Conservation (phyloP, 2,797 vertebrate species). For the Falco columbarius region DNA sequence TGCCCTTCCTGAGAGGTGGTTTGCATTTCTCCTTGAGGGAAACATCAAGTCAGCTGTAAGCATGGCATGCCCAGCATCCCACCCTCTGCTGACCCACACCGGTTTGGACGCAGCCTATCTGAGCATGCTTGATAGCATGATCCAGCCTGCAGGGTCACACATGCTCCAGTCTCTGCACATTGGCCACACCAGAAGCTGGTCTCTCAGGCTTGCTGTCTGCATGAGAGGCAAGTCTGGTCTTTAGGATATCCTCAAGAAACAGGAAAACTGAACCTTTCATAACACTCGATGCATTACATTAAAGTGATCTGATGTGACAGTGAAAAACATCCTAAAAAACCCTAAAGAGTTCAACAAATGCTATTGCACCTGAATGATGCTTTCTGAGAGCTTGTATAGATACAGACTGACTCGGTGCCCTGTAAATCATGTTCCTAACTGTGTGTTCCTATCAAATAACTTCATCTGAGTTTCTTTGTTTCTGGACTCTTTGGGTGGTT, state of each 20-base stretch:
- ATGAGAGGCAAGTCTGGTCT: background rate
- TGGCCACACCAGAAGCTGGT: background rate
- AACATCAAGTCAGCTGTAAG: background rate
- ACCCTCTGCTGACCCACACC: background rate
- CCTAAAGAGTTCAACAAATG: background rate
- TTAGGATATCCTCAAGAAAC: background rate
- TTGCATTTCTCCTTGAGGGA: background rate
- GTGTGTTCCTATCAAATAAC: background rate
- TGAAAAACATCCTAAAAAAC: background rate
- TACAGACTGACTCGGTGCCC: background rate
- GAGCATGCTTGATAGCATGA: background rate
- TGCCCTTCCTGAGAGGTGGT: background rate
- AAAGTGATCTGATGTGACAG: background rate
- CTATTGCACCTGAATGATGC: background rate
- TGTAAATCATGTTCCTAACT: background rate
- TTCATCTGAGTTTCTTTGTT: conserved; percentile 6
- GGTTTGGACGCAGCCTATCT: background rate
- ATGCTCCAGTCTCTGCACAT: background rate
- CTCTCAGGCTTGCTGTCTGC: background rate
- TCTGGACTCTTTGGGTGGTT: background rate
- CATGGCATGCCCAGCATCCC: background rate
- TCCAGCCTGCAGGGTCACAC: background rate
- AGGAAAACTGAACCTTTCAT: background rate
- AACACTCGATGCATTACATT: background rate
- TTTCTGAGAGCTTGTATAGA: background rate